A percentile compares a stretch with the other conserved stretches of the same genome.
These are phyloP conservation scores for Hypomecis punctinalis DNA, from an alignment of 2,888 invertebrate species.

Conservation along the genomic window DNA sequence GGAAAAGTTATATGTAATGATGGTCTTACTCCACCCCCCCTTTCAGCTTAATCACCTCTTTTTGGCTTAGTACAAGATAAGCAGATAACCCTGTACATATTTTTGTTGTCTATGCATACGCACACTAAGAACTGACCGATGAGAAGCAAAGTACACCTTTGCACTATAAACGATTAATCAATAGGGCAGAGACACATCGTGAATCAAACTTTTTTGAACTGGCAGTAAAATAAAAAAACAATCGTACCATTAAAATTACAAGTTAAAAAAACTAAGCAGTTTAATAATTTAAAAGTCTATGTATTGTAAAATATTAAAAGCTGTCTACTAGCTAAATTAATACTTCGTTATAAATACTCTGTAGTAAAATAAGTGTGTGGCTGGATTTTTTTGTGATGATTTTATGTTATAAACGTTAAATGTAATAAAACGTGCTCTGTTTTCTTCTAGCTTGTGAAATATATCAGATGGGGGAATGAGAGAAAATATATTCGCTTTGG, in stretches of 20 bases:
- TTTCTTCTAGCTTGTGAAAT: neutral
- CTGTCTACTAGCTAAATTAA: conserved; percentile 62
- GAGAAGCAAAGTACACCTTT: neutral
- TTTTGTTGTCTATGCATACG: too few relatives aligned
- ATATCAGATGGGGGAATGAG: neutral
- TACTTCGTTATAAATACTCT: conserved; percentile 69
- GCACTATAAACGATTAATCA: conserved; percentile 1
- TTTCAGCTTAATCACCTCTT: too few relatives aligned
- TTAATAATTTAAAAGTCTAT: conserved; percentile 48
- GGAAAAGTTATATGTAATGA: too few relatives aligned
- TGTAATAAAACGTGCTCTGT: too few relatives aligned
- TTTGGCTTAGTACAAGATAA: too few relatives aligned
- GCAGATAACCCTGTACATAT: too few relatives aligned
- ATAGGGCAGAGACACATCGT: neutral
- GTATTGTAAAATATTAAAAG: conserved; percentile 51
- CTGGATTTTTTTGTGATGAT: conserved; percentile 32
- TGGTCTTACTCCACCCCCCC: too few relatives aligned
- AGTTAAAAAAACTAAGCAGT: conserved; percentile 38
- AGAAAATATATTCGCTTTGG: neutral
- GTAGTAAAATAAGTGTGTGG: conserved; percentile 41
- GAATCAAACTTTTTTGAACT: conserved; percentile 23
- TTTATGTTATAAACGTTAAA: conserved; percentile 12
- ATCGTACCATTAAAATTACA: conserved; percentile 38
- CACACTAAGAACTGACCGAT: too few relatives aligned
- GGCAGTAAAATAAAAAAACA: conserved; percentile 36